These are phyloP conservation scores for Abrostola triplasia DNA, from an alignment of 2,888 invertebrate species.

Conservation along the genomic window DNA sequence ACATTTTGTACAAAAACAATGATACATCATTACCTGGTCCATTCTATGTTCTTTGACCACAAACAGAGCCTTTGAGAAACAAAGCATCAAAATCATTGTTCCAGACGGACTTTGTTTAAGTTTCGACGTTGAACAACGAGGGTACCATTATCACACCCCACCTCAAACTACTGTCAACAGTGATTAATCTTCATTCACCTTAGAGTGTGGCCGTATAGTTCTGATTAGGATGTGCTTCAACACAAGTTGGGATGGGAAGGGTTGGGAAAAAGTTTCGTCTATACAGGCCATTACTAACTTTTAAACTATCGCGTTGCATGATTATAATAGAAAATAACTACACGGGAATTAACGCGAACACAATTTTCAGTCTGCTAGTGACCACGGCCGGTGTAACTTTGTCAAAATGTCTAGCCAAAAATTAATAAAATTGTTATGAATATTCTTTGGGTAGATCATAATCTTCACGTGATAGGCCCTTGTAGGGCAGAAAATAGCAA, in stretches of 20 bases:
- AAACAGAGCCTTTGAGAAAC: slow-evolving; percentile 22
- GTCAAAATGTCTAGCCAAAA: too few relatives aligned
- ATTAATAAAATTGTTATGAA: too few relatives aligned
- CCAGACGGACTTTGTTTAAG: slow-evolving; percentile 55
- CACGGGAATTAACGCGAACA: too few relatives aligned
- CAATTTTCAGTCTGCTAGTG: too few relatives aligned
- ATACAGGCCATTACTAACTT: too few relatives aligned
- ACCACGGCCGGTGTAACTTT: too few relatives aligned
- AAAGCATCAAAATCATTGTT: slow-evolving; percentile 53
- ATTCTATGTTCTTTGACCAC: slow-evolving; percentile 26
- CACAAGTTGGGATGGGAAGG: slow-evolving; percentile 37
- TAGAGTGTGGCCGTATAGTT: slow-evolving; percentile 53
- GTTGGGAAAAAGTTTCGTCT: slow-evolving; percentile 20
- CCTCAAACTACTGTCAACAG: slow-evolving; percentile 66
- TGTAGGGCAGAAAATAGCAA: too few relatives aligned
- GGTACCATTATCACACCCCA: slow-evolving; percentile 37
- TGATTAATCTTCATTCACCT: slow-evolving; percentile 71
- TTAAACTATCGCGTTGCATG: too few relatives aligned
- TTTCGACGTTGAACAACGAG: slow-evolving; percentile 52
- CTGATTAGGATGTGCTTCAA: slow-evolving; percentile 58
- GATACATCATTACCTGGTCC: background rate
- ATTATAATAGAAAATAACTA: too few relatives aligned
- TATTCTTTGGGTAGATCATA: too few relatives aligned
- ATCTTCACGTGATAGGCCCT: too few relatives aligned
- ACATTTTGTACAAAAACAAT: background rate